Evolutionary conservation across 2,888 invertebrate species (phyloP).

Genomic region (Mythimna impura): DNA sequence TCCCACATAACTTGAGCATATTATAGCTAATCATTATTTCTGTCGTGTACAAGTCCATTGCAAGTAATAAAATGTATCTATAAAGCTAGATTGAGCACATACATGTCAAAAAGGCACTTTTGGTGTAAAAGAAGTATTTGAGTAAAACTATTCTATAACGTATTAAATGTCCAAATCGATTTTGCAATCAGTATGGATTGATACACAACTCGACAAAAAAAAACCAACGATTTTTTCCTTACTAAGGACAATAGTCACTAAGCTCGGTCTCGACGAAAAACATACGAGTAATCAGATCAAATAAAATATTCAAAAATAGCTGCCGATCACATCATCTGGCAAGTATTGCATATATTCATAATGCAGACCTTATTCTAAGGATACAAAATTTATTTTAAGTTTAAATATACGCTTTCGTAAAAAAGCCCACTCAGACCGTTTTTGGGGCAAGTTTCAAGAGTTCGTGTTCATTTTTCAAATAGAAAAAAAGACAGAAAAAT

Average conservation of each 20-base stretch:
- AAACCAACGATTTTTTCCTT: conserved; percentile 43
- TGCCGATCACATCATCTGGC: conserved; percentile 39
- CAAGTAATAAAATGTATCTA: conserved; percentile 33
- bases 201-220: conserved; percentile 53
- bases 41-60: conserved; percentile 8
- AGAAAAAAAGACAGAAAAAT: conserved; percentile 20
- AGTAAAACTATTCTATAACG: conserved; percentile 35
- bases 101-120: conserved; percentile 52
- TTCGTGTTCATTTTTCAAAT: conserved; percentile 25
- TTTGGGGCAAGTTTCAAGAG: conserved; percentile 3
- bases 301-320: conserved; percentile 33
- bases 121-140: conserved; percentile 22
- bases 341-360: conserved; percentile 26
- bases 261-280: conserved; percentile 37
- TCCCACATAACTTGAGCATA: conserved; percentile 81
- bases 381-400: conserved; percentile 26
- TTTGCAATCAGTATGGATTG: conserved; percentile 22
- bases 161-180: conserved; percentile 24
- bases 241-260: conserved; percentile 46
- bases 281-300: conserved; percentile 33
- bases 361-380: conserved; percentile 40
- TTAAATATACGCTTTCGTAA: conserved; percentile 24
- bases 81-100: conserved; percentile 50
- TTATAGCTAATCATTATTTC: conserved; percentile 34
- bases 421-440: conserved; percentile 18